Percentiles rank a stretch among this genome's conserved stretches.
phyloP scores from a whole-genome alignment of 2,113 vertebrate genomes.

The Nettapus auritus region DNA sequence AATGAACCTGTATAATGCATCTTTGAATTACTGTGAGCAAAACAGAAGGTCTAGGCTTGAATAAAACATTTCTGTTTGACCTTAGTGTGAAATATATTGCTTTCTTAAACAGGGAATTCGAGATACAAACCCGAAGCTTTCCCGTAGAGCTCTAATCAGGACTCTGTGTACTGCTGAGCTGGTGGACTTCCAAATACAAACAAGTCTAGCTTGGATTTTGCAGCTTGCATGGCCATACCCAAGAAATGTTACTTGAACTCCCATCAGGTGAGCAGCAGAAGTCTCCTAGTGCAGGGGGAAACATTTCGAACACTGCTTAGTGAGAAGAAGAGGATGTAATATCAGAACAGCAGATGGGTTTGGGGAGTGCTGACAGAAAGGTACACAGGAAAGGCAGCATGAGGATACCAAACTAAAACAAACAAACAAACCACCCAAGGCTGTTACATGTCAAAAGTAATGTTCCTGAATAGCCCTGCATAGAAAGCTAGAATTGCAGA shows the following conservation, averaged over 20 bases:
- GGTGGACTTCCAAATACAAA: neutral
- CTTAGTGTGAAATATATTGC: neutral
- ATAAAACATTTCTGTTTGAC: neutral
- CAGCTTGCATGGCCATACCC: neutral
- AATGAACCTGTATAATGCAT: neutral
- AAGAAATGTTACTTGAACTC: neutral
- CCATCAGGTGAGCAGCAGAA: neutral
- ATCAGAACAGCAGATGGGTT: neutral
- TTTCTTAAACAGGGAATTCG: neutral
- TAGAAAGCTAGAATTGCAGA: neutral
- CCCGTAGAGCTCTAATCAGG: neutral
- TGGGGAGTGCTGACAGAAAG: neutral
- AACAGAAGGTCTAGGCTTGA: neutral
- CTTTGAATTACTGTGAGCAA: neutral
- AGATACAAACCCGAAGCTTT: neutral
- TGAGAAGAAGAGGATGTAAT: neutral
- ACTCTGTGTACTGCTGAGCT: neutral
- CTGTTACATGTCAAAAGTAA: neutral
- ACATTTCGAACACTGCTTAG: neutral
- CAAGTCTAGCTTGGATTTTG: neutral
- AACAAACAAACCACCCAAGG: too few relatives aligned
- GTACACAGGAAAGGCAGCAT: neutral
- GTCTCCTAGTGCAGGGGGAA: neutral
- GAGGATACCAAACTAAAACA: neutral
- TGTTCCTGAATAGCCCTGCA: neutral